phyloP scores from a whole-genome alignment of 2,797 vertebrate species.

The Danio kyathit region DNA sequence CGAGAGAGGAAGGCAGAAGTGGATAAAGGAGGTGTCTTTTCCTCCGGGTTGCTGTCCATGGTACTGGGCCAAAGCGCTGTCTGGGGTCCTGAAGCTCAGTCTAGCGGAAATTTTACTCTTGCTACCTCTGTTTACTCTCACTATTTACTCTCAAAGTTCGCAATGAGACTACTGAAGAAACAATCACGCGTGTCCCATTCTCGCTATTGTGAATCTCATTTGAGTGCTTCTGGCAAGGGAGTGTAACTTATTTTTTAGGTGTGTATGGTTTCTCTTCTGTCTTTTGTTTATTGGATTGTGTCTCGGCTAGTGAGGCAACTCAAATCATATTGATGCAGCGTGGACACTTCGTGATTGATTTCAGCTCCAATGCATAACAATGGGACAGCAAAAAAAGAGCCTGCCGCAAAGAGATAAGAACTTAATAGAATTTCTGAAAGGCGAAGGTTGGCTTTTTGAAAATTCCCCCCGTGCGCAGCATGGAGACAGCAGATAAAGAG shows the following conservation, averaged over 20 bases:
- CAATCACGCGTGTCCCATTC: conserved; percentile 6
- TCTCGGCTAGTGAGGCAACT: conserved; percentile 71
- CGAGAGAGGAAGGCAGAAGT: no score
- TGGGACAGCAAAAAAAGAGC: conserved; percentile 85
- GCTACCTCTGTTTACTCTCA: conserved; percentile 26
- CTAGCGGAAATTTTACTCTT: not conserved
- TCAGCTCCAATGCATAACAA: conserved; percentile 90
- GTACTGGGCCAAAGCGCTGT: conserved; percentile 75
- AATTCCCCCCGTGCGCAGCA: conserved; percentile 84
- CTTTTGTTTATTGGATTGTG: conserved; percentile 78
- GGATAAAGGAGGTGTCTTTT: not conserved
- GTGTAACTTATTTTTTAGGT: conserved; percentile 47
- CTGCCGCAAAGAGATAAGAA: conserved; percentile 95
- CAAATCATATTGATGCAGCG: conserved; percentile 84
- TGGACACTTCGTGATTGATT: conserved; percentile 85
- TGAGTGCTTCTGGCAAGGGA: conserved; percentile 17
- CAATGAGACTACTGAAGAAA: conserved; percentile 16
- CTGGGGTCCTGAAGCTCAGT: conserved; percentile 67
- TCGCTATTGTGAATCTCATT: conserved; percentile 5
- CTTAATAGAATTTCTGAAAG: conserved; percentile 97
- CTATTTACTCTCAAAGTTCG: conserved; percentile 11
- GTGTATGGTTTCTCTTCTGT: conserved; percentile 43
- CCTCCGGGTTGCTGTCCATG: conserved; percentile 70
- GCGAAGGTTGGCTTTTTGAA: conserved; percentile 92
- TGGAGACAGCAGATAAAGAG: conserved; percentile 91